Evolutionary conservation across 1,140 invertebrate species (phyloP).

Genomic region (Plectrocnemia conspersa): DNA sequence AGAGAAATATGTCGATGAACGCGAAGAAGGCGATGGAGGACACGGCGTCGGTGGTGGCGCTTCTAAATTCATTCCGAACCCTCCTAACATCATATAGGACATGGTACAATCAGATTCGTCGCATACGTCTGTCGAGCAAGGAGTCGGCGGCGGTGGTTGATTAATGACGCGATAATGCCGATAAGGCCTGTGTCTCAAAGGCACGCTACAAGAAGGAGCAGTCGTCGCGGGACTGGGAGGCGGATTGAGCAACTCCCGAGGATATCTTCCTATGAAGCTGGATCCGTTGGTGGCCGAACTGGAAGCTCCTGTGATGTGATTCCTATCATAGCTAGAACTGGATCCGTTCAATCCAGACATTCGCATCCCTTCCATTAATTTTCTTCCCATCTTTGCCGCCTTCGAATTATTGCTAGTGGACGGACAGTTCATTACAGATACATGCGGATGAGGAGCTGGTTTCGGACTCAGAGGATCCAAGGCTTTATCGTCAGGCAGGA

Average conservation of each 20-base stretch:
- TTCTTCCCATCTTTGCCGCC: conserved; percentile 38
- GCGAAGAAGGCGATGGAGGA: conserved; percentile 76
- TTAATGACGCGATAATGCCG: conserved; percentile 73
- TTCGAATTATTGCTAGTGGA: conserved; percentile 47
- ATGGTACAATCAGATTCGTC: conserved; percentile 72
- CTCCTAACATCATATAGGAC: conserved; percentile 49
- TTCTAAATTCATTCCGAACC: conserved; percentile 57
- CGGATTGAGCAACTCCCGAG: conserved; percentile 79
- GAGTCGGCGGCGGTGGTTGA: conserved; percentile 86
- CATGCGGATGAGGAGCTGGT: conserved; percentile 27
- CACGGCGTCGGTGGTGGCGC: conserved; percentile 83
- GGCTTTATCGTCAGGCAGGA: conserved; percentile 54
- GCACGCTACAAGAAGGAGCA: conserved; percentile 46
- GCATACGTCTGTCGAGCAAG: conserved; percentile 90
- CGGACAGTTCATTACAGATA: conserved; percentile 13
- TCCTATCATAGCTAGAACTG: conserved; percentile 67
- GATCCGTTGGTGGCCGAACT: conserved; percentile 63
- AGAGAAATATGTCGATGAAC: conserved; percentile 69
- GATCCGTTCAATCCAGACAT: conserved; percentile 63
- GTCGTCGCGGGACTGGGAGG: conserved; percentile 83
- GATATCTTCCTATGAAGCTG: conserved; percentile 55
- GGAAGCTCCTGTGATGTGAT: conserved; percentile 77
- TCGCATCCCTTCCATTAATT: conserved; percentile 54
- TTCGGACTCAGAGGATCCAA: conserved; percentile 54
- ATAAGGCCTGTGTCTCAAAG: conserved; percentile 62